These are phyloP conservation scores for Cichlasoma orientale DNA, from an alignment of 2,797 vertebrate genomes.

Conservation along the genomic window DNA sequence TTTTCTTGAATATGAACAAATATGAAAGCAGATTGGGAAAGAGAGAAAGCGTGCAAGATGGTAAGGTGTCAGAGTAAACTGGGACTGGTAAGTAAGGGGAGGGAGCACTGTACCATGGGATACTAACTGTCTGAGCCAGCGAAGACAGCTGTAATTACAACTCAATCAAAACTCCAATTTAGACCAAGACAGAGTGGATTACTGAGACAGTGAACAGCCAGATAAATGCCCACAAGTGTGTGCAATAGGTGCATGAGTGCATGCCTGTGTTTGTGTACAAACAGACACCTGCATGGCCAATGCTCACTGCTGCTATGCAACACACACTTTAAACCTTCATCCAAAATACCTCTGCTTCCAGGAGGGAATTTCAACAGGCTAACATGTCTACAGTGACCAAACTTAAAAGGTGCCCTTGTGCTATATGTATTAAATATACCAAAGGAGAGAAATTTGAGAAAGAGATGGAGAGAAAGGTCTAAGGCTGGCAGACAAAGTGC, in stretches of 20 bases:
- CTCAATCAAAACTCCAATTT: slow-evolving; percentile 56
- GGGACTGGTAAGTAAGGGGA: background rate
- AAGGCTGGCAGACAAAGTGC: slow-evolving; percentile 57
- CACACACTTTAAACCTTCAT: slow-evolving; percentile 4
- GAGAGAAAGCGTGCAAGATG: background rate
- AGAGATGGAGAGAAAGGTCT: background rate
- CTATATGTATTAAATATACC: slow-evolving; percentile 5
- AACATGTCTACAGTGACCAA: background rate
- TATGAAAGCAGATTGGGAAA: slow-evolving; percentile 4
- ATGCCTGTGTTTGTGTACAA: background rate
- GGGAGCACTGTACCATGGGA: slow-evolving; percentile 9
- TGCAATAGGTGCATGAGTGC: background rate
- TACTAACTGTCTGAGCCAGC: slow-evolving; percentile 7
- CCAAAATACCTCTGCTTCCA: slow-evolving; percentile 12
- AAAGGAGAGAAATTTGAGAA: background rate
- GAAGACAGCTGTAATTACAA: slow-evolving; percentile 34
- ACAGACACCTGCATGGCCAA: background rate
- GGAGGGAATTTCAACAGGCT: background rate
- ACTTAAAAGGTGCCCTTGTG: slow-evolving; percentile 14
- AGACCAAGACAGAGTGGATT: slow-evolving; percentile 21
- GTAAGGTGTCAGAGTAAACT: slow-evolving; percentile 9
- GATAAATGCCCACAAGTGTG: slow-evolving; percentile 5
- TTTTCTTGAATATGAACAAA: slow-evolving; percentile 29
- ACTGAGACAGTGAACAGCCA: slow-evolving; percentile 5
- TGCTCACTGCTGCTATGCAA: slow-evolving; percentile 16